Evolutionary conservation across 2,797 vertebrate species (phyloP).

Genomic region (Cyprinodon diabolis): DNA sequence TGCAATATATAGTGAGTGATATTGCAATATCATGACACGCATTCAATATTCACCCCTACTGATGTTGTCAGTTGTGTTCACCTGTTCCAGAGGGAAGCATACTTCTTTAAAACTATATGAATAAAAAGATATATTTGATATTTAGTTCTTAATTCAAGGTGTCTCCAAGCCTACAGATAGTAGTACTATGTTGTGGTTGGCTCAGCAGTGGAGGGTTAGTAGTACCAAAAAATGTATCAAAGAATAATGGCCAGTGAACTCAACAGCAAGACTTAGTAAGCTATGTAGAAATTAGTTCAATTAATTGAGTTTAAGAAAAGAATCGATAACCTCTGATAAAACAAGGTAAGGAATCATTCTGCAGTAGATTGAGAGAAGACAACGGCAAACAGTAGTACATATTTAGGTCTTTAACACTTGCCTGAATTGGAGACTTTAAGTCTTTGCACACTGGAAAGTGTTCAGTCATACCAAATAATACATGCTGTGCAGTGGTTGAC

Average conservation of each 20-base stretch:
- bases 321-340: not conserved
- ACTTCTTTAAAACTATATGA: not conserved
- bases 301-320: not conserved
- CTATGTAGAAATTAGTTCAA: not conserved
- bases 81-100: not conserved
- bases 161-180: not conserved
- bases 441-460: not conserved
- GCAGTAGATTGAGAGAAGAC: not conserved
- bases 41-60: not conserved
- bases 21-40: not conserved
- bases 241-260: not conserved
- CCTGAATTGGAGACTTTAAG: not conserved
- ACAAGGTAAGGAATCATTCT: not conserved
- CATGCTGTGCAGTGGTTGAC: not conserved
- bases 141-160: not conserved
- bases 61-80: not conserved
- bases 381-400: not conserved
- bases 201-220: not conserved
- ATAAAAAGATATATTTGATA: not conserved
- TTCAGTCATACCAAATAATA: not conserved
- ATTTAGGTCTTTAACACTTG: not conserved
- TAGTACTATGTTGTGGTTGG: conserved; percentile 3
- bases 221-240: not conserved
- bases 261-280: not conserved
- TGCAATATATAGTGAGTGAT: not conserved